Conservation (phyloP, 1,140 invertebrate genomes). For the Subanguina moxae region DNA sequence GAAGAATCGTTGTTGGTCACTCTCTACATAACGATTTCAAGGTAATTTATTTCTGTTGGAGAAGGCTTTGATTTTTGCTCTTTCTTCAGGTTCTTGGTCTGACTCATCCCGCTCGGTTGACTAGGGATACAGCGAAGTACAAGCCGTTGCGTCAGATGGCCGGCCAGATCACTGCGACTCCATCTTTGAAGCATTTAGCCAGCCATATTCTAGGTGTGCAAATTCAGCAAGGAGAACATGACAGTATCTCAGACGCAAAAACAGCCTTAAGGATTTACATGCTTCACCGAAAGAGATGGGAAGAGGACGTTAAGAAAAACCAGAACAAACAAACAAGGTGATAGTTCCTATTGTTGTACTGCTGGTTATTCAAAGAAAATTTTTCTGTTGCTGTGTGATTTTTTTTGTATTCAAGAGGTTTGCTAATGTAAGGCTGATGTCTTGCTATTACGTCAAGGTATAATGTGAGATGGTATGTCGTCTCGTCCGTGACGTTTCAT, state of each 20-base stretch:
- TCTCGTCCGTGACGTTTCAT: too few relatives aligned
- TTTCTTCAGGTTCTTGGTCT: constrained; percentile 67
- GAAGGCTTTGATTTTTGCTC: too few relatives aligned
- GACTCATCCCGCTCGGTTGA: constrained; percentile 72
- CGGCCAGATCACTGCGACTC: constrained; percentile 67
- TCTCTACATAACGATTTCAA: constrained; percentile 78
- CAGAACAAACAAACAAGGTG: neutral
- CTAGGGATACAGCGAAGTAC: constrained; percentile 76
- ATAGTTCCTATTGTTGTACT: neutral
- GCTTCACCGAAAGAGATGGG: constrained; percentile 30
- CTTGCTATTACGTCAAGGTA: too few relatives aligned
- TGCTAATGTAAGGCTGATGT: too few relatives aligned
- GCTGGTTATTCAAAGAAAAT: too few relatives aligned
- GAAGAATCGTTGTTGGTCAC: constrained; percentile 78
- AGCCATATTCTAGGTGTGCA: constrained; percentile 72
- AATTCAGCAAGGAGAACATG: constrained; percentile 86
- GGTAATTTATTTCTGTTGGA: neutral
- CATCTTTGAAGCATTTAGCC: constrained; percentile 76
- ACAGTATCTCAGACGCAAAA: constrained; percentile 66
- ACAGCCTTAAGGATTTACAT: constrained; percentile 47
- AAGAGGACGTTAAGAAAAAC: constrained; percentile 13
- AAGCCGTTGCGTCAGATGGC: constrained; percentile 70
- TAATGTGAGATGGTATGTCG: too few relatives aligned
- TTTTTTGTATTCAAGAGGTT: too few relatives aligned
- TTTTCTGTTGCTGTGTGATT: too few relatives aligned